These are phyloP conservation scores for Heterocephalus glaber DNA, from an alignment of 2,113 vertebrate genomes.

Conservation along the genomic window DNA sequence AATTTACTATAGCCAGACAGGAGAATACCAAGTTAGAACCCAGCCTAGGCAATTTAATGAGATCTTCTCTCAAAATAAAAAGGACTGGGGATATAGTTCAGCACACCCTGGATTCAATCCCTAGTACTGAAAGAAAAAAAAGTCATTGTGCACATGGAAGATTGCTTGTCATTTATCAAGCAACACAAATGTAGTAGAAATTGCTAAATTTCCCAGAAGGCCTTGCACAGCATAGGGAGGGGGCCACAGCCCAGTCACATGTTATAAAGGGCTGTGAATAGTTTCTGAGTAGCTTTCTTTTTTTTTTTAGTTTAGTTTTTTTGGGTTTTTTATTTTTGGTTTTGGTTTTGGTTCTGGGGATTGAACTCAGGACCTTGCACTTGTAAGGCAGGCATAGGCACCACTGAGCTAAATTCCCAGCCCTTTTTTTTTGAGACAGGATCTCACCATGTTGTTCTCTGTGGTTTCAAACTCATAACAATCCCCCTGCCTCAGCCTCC, in stretches of 20 bases:
- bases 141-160: neutral
- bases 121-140: neutral
- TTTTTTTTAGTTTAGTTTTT: neutral
- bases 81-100: neutral
- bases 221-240: neutral
- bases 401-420: too few relatives aligned
- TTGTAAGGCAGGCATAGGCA: too few relatives aligned
- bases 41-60: neutral
- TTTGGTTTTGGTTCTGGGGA: too few relatives aligned
- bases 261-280: neutral
- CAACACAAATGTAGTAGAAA: neutral
- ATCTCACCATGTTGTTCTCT: neutral
- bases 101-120: neutral
- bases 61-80: neutral
- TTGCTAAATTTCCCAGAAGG: neutral
- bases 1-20: neutral
- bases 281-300: neutral
- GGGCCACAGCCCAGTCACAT: neutral
- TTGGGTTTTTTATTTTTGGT: too few relatives aligned
- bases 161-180: neutral
- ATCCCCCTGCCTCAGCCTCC: neutral
- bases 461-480: neutral
- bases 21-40: neutral
- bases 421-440: neutral
- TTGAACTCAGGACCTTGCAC: too few relatives aligned